Conservation (phyloP, 1,140 invertebrate genomes). For the Sarcophaga peregrina region DNA sequence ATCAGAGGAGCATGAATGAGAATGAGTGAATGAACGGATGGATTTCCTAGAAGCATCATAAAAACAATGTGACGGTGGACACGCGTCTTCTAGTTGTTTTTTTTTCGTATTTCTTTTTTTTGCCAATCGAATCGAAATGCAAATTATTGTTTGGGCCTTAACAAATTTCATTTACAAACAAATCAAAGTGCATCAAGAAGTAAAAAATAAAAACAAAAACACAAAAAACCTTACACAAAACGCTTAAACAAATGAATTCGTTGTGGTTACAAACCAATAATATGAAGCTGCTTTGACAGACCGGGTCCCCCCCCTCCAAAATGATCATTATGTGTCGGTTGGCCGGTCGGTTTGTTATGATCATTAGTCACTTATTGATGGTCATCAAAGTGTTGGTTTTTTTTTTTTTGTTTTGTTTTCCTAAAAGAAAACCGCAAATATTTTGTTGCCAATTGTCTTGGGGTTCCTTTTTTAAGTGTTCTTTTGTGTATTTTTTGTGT, state of each 20-base stretch:
- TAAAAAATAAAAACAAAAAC: no score
- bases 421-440: neutral
- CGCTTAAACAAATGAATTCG: conserved; percentile 32
- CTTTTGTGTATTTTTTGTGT: no score
- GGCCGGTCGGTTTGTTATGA: neutral
- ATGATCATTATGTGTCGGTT: no score
- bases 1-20: no score
- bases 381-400: neutral
- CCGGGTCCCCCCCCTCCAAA: no score
- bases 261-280: conserved; percentile 29
- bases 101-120: neutral
- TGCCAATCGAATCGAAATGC: conserved; percentile 16
- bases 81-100: neutral
- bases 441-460: no score
- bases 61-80: neutral
- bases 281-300: neutral
- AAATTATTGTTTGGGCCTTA: conserved; percentile 19
- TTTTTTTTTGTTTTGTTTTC: neutral
- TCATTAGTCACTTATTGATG: neutral
- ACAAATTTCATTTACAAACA: conserved; percentile 6
- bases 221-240: no score
- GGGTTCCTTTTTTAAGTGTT: no score
- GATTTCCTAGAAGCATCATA: neutral
- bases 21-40: no score
- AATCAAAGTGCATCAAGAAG: neutral